Conservation (phyloP, 2,113 vertebrate species). For the Sinocyclocheilus rhinocerous region DNA sequence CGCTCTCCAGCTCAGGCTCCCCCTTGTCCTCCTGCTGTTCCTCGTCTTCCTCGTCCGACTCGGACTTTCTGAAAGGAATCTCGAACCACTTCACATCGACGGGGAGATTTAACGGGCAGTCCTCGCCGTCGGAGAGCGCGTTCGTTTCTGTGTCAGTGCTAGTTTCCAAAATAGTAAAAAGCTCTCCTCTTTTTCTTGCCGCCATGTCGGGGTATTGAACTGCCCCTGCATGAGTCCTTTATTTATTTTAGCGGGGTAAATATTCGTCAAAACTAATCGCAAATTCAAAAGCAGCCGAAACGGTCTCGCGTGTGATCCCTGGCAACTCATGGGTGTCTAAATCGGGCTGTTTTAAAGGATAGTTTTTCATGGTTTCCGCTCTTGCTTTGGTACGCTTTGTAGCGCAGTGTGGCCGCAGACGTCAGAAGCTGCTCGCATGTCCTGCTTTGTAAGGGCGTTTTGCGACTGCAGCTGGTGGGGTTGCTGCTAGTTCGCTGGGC, state of each 20-base stretch:
- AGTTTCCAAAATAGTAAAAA: slow-evolving; percentile 86
- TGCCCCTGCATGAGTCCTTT: slow-evolving; percentile 84
- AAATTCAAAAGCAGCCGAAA: slow-evolving; percentile 70
- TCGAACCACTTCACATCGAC: slow-evolving; percentile 84
- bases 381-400: slow-evolving; percentile 78
- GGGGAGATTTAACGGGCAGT: slow-evolving; percentile 77
- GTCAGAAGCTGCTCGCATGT: slow-evolving; percentile 87
- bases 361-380: slow-evolving; percentile 80
- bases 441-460: slow-evolving; percentile 85
- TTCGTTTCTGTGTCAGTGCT: slow-evolving; percentile 80
- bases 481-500: slow-evolving; percentile 77
- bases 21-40: slow-evolving; percentile 63
- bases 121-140: slow-evolving; percentile 74
- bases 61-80: slow-evolving; percentile 79
- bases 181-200: slow-evolving; percentile 83
- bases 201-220: slow-evolving; percentile 84
- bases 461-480: slow-evolving; percentile 84
- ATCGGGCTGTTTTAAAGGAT: slow-evolving; percentile 71
- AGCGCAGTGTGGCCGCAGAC: slow-evolving; percentile 85
- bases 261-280: slow-evolving; percentile 66
- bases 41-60: slow-evolving; percentile 77
- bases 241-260: slow-evolving; percentile 68
- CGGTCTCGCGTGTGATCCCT: slow-evolving; percentile 62
- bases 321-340: slow-evolving; percentile 69
- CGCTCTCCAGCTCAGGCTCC: slow-evolving; percentile 69